These are phyloP conservation scores for Leptoteleia sp. DNA, from an alignment of 1,140 invertebrate species.

Conservation along the genomic window DNA sequence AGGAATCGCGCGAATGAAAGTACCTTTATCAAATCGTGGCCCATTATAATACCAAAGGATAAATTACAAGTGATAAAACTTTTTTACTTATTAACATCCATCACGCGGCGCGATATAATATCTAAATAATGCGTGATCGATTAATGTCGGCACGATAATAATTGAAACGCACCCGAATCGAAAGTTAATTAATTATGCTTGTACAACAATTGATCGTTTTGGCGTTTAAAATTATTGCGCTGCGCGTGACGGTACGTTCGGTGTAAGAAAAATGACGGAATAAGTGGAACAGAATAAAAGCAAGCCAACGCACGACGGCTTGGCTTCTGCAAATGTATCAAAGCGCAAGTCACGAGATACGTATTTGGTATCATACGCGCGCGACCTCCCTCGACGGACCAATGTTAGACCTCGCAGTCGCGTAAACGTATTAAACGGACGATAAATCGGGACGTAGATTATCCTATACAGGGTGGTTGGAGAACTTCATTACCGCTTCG, in stretches of 20 bases:
- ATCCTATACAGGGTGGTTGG: conserved; percentile 73
- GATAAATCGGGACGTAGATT: conserved; percentile 80
- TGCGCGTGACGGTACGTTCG: background rate
- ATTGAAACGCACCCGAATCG: background rate
- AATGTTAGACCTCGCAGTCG: conserved; percentile 64
- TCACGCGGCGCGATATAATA: conserved; percentile 3
- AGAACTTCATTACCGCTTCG: conserved; percentile 81
- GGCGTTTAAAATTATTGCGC: no score
- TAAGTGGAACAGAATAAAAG: no score
- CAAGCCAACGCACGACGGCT: conserved; percentile 16
- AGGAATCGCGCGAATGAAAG: no score
- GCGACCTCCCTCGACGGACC: conserved; percentile 38
- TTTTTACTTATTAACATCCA: conserved; percentile 20
- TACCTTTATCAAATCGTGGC: no score
- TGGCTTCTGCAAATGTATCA: conserved; percentile 49
- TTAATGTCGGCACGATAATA: background rate
- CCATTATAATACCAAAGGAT: no score
- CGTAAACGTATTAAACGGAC: conserved; percentile 78
- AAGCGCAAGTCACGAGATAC: conserved; percentile 56
- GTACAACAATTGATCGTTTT: background rate
- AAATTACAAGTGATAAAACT: conserved; percentile 23
- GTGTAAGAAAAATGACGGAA: conserved; percentile 7
- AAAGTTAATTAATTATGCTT: background rate
- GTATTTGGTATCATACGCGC: conserved; percentile 56
- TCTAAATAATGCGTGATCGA: conserved; percentile 21